Evolutionary conservation across 1,140 invertebrate genomes (phyloP), one percentile per base, ranked within the genome.

Genomic region (Bombus soroeensis): DNA sequence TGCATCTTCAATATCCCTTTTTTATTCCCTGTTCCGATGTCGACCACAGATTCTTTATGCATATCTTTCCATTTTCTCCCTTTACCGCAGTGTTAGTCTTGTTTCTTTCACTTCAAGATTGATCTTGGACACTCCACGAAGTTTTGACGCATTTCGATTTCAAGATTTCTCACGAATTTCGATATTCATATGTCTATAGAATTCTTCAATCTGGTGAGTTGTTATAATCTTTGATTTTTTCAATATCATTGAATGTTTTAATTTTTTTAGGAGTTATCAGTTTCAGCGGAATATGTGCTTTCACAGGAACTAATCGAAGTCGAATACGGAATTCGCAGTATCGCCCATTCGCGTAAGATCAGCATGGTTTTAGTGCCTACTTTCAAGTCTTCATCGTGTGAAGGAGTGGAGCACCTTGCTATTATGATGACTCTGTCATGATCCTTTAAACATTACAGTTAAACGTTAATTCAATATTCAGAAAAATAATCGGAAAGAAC

Each of bases 351-450:
- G 2, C 92, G 89, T 15, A 93, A 62, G 34, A 88, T 93, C 39
- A 93, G 34, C 74, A 92, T 81, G 1, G 93, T 93, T 83, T 88
- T 92, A 3, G 93, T 91, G 12, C 92, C 92, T 83, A 93, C 89
- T 84, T 81, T 90, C n/a, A 92, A 34, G 43, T 76, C 25, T 2
- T 70, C n/a, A 12, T 62, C 28, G 15, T 47, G 28, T 6, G 32
- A 53, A 25, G 74, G 37, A 4, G 86, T 77, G 3, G 88, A 70
- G 71, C 91, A 92, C 82, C 91, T 92, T 34, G 89, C 89, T 47
- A 94, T 85, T 75, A 87, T 87, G 53, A 93, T 88, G 2, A 90
- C 9, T 59, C 88, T 90, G 3, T 89, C 76, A n/a, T 34, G 10
- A 34, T 43, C 68, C 88, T 84, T 39, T 13, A 28, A 25, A 74